These are phyloP conservation scores for Cynopterus brachyotis DNA, from an alignment of 2,113 vertebrate species.

Conservation along the genomic window DNA sequence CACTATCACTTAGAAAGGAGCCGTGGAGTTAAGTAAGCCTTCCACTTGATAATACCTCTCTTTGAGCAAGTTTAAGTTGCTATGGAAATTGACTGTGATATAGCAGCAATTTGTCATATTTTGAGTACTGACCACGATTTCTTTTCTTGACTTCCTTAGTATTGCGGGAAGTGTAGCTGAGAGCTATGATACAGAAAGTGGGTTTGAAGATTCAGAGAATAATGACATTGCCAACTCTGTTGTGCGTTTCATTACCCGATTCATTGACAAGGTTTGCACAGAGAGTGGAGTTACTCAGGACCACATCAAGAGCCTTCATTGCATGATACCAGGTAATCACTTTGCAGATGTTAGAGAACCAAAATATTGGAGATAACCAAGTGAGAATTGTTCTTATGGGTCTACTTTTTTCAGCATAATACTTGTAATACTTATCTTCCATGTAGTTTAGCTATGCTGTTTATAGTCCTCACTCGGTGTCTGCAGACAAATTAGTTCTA, in stretches of 20 bases:
- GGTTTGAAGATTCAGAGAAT: constrained; percentile 97
- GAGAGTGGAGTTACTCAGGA: constrained; percentile 98
- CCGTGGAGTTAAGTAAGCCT: not conserved
- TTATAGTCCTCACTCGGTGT: not conserved
- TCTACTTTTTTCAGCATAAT: not conserved
- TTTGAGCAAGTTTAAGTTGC: not conserved
- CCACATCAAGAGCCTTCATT: constrained; percentile 97
- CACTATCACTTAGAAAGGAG: not conserved
- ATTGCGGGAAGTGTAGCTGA: constrained; percentile 98
- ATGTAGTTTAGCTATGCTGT: not conserved
- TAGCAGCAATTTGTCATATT: not conserved
- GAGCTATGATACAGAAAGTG: constrained; percentile 98
- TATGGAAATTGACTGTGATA: not conserved
- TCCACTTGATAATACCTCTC: not conserved
- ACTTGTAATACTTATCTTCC: not conserved
- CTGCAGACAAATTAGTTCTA: not conserved
- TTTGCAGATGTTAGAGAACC: not conserved
- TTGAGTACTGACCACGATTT: constrained; percentile 30
- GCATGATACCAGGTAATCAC: constrained; percentile 96
- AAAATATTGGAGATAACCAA: not conserved
- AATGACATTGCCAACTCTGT: constrained; percentile 96
- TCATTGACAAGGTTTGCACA: constrained; percentile 98
- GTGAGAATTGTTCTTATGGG: not conserved
- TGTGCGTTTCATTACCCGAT: constrained; percentile 94
- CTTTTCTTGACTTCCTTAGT: constrained; percentile 80